A percentile compares a stretch with the other conserved stretches of the same genome.
phyloP scores from a whole-genome alignment of 1,140 invertebrate genomes.

The Drosophila sucinea region DNA sequence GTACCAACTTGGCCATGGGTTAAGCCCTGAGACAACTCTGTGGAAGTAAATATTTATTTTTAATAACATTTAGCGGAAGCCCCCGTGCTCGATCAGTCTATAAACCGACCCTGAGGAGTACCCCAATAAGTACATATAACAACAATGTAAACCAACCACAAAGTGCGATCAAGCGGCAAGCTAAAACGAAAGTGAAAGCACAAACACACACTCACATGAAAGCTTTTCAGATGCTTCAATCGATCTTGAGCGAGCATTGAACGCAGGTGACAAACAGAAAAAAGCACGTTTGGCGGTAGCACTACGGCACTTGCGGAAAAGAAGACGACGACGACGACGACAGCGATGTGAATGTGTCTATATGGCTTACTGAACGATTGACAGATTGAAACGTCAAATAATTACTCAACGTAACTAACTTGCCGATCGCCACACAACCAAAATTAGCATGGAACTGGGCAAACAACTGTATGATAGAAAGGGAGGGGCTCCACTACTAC shows the following conservation, averaged over 20 bases:
- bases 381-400: conserved; percentile 55
- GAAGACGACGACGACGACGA: conserved; percentile 25
- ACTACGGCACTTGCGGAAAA: conserved; percentile 12
- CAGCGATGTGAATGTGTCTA: conserved; percentile 24
- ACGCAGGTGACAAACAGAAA: conserved; percentile 42
- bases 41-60: no score
- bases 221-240: conserved; percentile 52
- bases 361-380: conserved; percentile 47
- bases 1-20: no score
- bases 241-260: conserved; percentile 67
- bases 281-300: conserved; percentile 1
- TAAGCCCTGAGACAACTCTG: no score
- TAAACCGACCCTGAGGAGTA: background rate
- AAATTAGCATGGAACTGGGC: conserved; percentile 75
- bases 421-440: conserved; percentile 55
- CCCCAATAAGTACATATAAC: conserved; percentile 17
- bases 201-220: conserved; percentile 33
- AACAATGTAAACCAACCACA: conserved; percentile 20
- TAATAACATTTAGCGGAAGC: no score
- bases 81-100: background rate
- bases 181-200: conserved; percentile 64
- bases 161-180: conserved; percentile 25
- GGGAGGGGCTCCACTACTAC: background rate
- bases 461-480: conserved; percentile 5
- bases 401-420: conserved; percentile 47